Percentiles rank a stretch among this genome's conserved stretches.
Evolutionary conservation across 2,888 invertebrate genomes (phyloP).

Genomic region (Spodoptera picta): DNA sequence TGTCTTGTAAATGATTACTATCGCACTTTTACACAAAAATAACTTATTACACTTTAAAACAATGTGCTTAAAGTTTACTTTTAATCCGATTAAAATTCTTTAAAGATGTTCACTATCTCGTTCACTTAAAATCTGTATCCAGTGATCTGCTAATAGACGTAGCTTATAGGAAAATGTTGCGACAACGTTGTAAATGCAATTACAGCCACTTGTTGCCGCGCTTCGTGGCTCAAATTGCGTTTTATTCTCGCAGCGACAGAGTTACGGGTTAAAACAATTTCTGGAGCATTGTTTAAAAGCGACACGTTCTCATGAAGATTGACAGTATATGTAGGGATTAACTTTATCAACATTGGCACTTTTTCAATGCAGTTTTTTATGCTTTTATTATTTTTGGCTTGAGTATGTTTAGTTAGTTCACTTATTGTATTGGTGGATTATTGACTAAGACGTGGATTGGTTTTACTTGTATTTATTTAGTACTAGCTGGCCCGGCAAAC

Average conservation of each 20-base stretch:
- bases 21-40: too few species aligned
- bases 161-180: slow-evolving; percentile 59
- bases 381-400: too few species aligned
- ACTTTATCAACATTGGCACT: slow-evolving; percentile 7
- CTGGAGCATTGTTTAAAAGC: slow-evolving; percentile 38
- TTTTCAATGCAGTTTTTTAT: slow-evolving; percentile 1
- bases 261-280: slow-evolving; percentile 44
- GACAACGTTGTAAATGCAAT: slow-evolving; percentile 68
- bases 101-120: slow-evolving; percentile 6
- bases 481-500: too few species aligned
- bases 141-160: slow-evolving; percentile 48
- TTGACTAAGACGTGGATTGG: too few species aligned
- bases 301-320: slow-evolving; percentile 33
- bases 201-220: slow-evolving; percentile 66
- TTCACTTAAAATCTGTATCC: slow-evolving; percentile 18
- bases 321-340: slow-evolving; percentile 35
- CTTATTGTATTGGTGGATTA: too few species aligned
- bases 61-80: too few species aligned
- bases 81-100: too few species aligned
- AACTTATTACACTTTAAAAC: too few species aligned
- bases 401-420: too few species aligned
- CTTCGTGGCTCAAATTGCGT: slow-evolving; percentile 60
- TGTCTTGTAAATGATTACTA: too few species aligned
- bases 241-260: slow-evolving; percentile 52
- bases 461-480: too few species aligned